Evolutionary conservation across 2,888 invertebrate species (phyloP), one percentile per base, ranked within the genome.

Genomic region (Pristionchus mayeri): DNA sequence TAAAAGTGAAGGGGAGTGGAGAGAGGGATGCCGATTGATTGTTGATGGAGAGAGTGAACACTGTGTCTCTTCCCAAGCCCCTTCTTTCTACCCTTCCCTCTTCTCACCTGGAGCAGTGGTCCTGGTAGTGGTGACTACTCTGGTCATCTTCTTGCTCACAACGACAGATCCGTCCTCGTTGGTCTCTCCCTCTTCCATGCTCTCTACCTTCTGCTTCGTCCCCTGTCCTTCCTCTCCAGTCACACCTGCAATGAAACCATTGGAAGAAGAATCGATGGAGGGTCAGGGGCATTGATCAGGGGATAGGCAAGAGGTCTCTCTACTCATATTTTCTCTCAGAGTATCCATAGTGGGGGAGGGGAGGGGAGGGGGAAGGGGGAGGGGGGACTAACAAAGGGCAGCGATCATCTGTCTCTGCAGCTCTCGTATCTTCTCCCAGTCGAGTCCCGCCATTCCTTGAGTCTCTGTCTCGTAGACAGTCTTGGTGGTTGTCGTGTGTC

Each of bases 391-490:
- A 92, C 92, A 90, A 76, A 92, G 88, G 85, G 91, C 91, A 27
- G 85, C 87, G 82, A 92, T 86, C 85, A 92, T 89, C 81, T 92
- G 89, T 83, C 88, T 87, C 82, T 92, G 92, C n/a, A 92, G 88
- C 30, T 90, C 88, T 71, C 89, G 88, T 76, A 92, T 88, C 82
- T 90, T 88, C 7, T 91, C 91, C 11, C 87, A 75, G 48, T 89
- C 90, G 82, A 92, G 87, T 21, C 89, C 90, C 16, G 89, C 90
- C 92, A 92, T 92, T 34, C 90, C 92, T 9, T 92, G 90, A 11
- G 92, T 92, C 85, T 92, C 92, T 4, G 92, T 92, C 85, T 92
- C 92, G 85, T 92, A 92, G 85, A 90, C 90, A n/a, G 90, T 91
- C 86, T 91, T 92, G 18, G 92, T 91, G 9, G 92, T 91, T 6